phyloP scores from a whole-genome alignment of 2,797 vertebrate species.

The Danio jaintianensis region DNA sequence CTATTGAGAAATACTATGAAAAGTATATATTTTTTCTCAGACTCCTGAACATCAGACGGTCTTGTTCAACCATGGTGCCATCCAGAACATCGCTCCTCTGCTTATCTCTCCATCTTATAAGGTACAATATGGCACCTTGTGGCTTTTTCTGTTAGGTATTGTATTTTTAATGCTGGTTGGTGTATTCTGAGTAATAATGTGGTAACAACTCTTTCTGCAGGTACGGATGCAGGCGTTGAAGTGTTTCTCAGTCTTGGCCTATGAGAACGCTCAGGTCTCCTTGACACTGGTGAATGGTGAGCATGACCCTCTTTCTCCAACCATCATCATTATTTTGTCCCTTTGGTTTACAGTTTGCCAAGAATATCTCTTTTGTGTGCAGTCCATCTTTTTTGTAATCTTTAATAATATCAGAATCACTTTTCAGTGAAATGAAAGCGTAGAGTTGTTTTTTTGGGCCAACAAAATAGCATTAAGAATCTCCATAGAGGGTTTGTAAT shows the following conservation, averaged over 20 bases:
- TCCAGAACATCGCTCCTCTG: slow-evolving; percentile 95
- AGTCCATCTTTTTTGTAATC: not conserved
- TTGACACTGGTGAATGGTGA: slow-evolving; percentile 96
- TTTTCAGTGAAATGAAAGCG: not conserved
- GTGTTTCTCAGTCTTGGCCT: slow-evolving; percentile 97
- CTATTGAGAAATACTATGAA: not conserved
- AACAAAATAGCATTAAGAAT: not conserved
- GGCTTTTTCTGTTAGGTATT: not conserved
- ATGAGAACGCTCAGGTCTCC: slow-evolving; percentile 97
- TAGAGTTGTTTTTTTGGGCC: not conserved
- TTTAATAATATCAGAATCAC: not conserved
- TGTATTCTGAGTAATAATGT: not conserved
- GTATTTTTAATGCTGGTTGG: not conserved
- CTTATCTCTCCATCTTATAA: slow-evolving; percentile 86
- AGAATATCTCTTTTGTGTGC: not conserved
- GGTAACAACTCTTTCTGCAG: slow-evolving; percentile 70
- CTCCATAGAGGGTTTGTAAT: not conserved
- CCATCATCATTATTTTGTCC: not conserved
- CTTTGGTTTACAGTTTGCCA: not conserved
- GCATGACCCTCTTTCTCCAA: slow-evolving; percentile 46
- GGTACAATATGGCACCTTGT: slow-evolving; percentile 22
- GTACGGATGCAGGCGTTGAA: slow-evolving; percentile 98
- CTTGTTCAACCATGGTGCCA: slow-evolving; percentile 95
- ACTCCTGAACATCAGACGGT: slow-evolving; percentile 97
- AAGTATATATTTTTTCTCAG: slow-evolving; percentile 71